A percentile compares a stretch with the other conserved stretches of the same genome.
phyloP scores from a whole-genome alignment of 92 coral and sea anemone species.

The Epizoanthus illoricatus region DNA sequence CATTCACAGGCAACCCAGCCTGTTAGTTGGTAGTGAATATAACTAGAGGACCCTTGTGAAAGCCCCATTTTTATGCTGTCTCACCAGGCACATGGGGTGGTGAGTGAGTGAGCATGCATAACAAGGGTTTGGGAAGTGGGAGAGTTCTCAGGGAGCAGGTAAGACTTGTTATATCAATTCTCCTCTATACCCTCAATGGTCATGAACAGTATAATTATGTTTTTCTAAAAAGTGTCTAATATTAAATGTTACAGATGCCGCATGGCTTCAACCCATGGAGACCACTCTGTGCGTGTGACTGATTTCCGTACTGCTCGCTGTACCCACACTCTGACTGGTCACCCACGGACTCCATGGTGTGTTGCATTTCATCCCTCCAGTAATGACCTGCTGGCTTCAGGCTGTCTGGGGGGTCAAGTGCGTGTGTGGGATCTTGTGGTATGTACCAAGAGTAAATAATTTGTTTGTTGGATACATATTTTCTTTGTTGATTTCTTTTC shows the following conservation, averaged over 20 bases:
- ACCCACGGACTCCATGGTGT: slow-evolving; percentile 95
- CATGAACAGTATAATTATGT: not conserved
- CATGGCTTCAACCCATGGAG: slow-evolving; percentile 96
- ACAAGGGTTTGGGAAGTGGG: not conserved
- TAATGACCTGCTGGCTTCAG: slow-evolving; percentile 83
- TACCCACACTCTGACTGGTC: slow-evolving; percentile 75
- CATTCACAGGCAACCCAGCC: too few relatives aligned
- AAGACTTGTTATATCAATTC: not conserved
- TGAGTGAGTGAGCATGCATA: too few relatives aligned
- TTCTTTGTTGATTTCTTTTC: too few relatives aligned
- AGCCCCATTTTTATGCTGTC: too few relatives aligned
- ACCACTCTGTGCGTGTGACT: slow-evolving; percentile 79
- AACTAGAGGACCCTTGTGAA: too few relatives aligned
- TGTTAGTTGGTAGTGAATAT: too few relatives aligned
- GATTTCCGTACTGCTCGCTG: slow-evolving; percentile 71
- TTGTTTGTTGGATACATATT: not conserved
- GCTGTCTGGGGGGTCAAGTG: slow-evolving; percentile 93
- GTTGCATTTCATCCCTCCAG: slow-evolving; percentile 85
- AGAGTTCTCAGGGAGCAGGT: not conserved
- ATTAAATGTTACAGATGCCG: slow-evolving; percentile 47
- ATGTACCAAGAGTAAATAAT: not conserved
- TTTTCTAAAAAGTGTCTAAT: not conserved
- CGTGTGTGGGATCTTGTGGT: slow-evolving; percentile 90
- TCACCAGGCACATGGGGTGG: too few relatives aligned
- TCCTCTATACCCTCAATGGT: not conserved